A percentile compares a stretch with the other conserved stretches of the same genome.
Conservation (phyloP, 2,797 vertebrate species). For the Dermochelys coriacea region DNA sequence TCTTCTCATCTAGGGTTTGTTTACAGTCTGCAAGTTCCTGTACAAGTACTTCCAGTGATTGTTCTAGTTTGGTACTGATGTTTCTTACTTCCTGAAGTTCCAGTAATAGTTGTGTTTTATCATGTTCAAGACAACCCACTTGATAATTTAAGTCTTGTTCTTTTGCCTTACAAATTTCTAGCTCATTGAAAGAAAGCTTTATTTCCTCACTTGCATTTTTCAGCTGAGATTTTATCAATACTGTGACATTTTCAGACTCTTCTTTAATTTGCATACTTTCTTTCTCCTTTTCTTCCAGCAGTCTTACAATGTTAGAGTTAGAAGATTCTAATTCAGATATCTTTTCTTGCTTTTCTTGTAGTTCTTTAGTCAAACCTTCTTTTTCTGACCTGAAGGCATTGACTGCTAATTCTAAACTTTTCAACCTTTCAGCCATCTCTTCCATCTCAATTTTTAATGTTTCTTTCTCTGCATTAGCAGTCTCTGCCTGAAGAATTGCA, state of each 20-base stretch:
- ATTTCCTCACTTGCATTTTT: constrained; percentile 76
- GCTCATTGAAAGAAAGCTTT: constrained; percentile 54
- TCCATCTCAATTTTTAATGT: constrained; percentile 77
- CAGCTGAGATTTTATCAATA: constrained; percentile 80
- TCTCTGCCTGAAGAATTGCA: constrained; percentile 87
- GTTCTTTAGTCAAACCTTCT: constrained; percentile 78
- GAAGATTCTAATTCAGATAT: constrained; percentile 64
- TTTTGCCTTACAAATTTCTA: constrained; percentile 75
- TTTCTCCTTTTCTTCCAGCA: constrained; percentile 80
- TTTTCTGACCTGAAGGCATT: constrained; percentile 81
- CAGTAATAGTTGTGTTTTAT: constrained; percentile 74
- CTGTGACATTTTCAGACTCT: constrained; percentile 70
- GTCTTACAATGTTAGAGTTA: constrained; percentile 47
- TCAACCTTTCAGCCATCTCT: constrained; percentile 71
- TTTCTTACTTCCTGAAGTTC: constrained; percentile 77
- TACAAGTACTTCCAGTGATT: constrained; percentile 60
- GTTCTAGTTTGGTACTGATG: constrained; percentile 64
- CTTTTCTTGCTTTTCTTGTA: constrained; percentile 72
- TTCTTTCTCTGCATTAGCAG: constrained; percentile 86
- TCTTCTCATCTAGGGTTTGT: constrained; percentile 66
- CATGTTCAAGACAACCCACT: constrained; percentile 72
- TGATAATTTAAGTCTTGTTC: constrained; percentile 70
- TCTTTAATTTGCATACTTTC: constrained; percentile 75
- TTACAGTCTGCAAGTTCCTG: constrained; percentile 71
- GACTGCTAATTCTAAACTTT: constrained; percentile 75